These are phyloP conservation scores for Acanthosoma haemorrhoidale DNA, from an alignment of 2,888 invertebrate genomes.

Conservation along the genomic window DNA sequence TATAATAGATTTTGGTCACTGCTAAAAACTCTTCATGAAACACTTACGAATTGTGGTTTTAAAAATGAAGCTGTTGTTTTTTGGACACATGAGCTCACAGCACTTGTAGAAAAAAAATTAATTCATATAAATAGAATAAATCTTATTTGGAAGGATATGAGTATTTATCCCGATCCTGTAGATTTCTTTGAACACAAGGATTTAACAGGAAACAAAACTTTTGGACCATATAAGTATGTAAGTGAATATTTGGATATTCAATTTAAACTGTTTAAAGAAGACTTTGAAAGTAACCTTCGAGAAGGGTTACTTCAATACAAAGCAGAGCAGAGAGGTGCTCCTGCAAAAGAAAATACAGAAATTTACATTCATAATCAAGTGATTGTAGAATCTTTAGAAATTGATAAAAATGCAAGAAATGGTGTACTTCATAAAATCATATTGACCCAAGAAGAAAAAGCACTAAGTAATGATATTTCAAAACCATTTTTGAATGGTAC, in stretches of 20 bases:
- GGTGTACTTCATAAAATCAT: not conserved
- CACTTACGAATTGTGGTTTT: not conserved
- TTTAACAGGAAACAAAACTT: slow-evolving; percentile 55
- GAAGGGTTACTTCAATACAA: slow-evolving; percentile 50
- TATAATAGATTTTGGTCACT: not conserved
- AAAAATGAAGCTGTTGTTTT: not conserved
- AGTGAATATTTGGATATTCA: slow-evolving; percentile 73
- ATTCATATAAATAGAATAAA: not conserved
- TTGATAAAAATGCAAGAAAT: slow-evolving; percentile 5
- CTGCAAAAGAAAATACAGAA: not conserved
- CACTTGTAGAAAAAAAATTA: not conserved
- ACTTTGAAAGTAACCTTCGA: slow-evolving; percentile 67
- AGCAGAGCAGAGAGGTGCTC: slow-evolving; percentile 1
- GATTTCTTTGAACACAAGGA: slow-evolving; percentile 47
- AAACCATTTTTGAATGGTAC: slow-evolving; percentile 65
- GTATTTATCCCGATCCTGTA: slow-evolving; percentile 52
- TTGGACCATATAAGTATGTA: slow-evolving; percentile 58
- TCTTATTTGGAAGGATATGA: slow-evolving; percentile 47
- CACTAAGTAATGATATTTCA: slow-evolving; percentile 35
- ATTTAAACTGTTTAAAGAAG: slow-evolving; percentile 70
- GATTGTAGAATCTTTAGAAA: not conserved
- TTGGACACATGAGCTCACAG: not conserved
- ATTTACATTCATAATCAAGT: not conserved
- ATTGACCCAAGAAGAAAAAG: not conserved
- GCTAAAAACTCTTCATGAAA: not conserved